Evolutionary conservation across 1,140 invertebrate species (phyloP), one percentile per base, ranked within the genome.

Genomic region (Sarcophaga bullata): DNA sequence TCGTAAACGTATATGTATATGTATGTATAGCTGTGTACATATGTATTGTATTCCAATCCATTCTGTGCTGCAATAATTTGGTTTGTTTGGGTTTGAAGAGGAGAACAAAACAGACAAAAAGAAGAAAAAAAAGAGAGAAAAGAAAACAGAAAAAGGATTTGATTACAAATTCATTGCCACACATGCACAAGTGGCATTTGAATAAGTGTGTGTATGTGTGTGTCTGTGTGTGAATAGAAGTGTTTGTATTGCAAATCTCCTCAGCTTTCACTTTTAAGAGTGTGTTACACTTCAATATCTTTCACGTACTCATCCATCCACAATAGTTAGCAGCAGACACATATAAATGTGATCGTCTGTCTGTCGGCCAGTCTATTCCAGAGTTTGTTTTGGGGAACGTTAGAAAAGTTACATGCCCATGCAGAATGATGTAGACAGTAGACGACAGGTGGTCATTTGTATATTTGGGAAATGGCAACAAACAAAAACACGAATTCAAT

Each of bases 251-350:
- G 10, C 15, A 76, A 50, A 52, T 50, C 48, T 78, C 48, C 48
- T 78, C 49, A 25, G 75, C 75, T 78, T 78, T 78, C 75, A 78
- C 75, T 78, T 78, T 78, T 78, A 78, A 78, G 48, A 78, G 48
- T 78, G n/a, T 78, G 75, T 52, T 78, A 78, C 75, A 78, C 48
- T 76, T 76, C 17, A 52, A 17, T 19, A 52, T 10, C 15, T 19
- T 68, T 19, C 62, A 68, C 62, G 10, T 6, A 37, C 25, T 37
- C 17, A 68, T 68, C 62, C 62, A 11, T 13, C 10, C 10, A 58
- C 54, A 46, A 73, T 73, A 11, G 73, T 48, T 48, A 76, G 47
- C 62, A 72, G 62, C 47, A 11, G 48, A 52, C 48, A 50, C 48
- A 78, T 68, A 25, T 9, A 68, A 68, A 25, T 68, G 62, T 68